These are phyloP conservation scores for Myopa testacea DNA, from an alignment of 2,888 invertebrate species.

Conservation along the genomic window DNA sequence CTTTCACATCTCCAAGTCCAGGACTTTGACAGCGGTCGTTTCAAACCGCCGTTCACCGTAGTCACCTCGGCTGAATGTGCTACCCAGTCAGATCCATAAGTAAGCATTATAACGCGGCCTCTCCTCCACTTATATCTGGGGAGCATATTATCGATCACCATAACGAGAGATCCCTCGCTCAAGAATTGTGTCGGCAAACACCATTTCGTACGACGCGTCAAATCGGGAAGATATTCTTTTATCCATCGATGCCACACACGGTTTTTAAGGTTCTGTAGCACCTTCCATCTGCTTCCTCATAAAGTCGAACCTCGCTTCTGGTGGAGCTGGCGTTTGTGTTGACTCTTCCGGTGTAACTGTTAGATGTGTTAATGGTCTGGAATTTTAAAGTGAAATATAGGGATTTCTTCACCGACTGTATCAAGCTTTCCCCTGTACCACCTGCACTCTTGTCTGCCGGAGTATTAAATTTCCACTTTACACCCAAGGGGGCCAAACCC, in stretches of 20 bases:
- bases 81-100: slow-evolving; percentile 37
- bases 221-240: no score
- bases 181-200: slow-evolving; percentile 31
- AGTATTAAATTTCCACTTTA: slow-evolving; percentile 43
- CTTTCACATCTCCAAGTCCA: no score
- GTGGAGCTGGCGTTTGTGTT: slow-evolving; percentile 34
- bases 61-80: background rate
- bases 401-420: slow-evolving; percentile 37
- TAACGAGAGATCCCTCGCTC: no score
- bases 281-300: slow-evolving; percentile 38
- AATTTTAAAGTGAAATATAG: slow-evolving; percentile 31
- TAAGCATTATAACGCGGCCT: slow-evolving; percentile 37
- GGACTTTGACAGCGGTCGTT: background rate
- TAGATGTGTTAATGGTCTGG: slow-evolving; percentile 41
- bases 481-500: slow-evolving; percentile 27
- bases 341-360: slow-evolving; percentile 30
- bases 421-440: slow-evolving; percentile 49
- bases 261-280: no score
- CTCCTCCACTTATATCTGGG: background rate
- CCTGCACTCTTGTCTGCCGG: slow-evolving; percentile 46
- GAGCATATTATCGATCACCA: no score
- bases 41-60: background rate
- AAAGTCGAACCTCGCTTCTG: slow-evolving; percentile 40
- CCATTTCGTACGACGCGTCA: slow-evolving; percentile 41
- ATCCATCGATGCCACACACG: no score